Evolutionary conservation across 2,797 vertebrate species (phyloP).

Genomic region (Bufotes viridis): DNA sequence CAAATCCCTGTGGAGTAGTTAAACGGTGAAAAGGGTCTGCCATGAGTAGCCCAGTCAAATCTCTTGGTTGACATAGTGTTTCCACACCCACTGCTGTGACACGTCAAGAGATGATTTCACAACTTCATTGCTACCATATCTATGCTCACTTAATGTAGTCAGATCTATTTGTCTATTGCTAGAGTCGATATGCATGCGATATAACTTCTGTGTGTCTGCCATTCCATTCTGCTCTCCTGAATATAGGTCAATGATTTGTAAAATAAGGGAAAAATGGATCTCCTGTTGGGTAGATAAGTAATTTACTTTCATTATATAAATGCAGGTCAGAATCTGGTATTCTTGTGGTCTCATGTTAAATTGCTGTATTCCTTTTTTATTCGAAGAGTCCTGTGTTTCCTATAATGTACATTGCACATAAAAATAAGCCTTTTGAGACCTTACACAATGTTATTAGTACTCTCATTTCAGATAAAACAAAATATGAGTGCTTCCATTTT

Average conservation of each 20-base stretch:
- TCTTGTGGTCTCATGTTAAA: not conserved
- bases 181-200: not conserved
- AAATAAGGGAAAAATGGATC: not conserved
- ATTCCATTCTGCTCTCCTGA: not conserved
- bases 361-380: not conserved
- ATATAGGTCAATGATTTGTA: not conserved
- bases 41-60: no score
- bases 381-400: not conserved
- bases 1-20: no score
- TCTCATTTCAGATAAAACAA: constrained; percentile 19
- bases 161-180: no score
- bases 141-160: no score
- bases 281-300: not conserved
- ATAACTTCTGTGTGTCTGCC: not conserved
- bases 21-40: no score
- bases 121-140: no score
- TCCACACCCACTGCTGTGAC: no score
- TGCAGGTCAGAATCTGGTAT: not conserved
- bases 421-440: not conserved
- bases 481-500: constrained; percentile 21
- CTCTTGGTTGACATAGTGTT: no score
- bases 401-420: not conserved
- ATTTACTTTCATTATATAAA: not conserved
- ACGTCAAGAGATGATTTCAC: no score
- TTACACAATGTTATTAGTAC: constrained; percentile 1